A percentile compares a stretch with the other conserved stretches of the same genome.
Conservation (phyloP, 2,113 vertebrate species). For the Podiceps cristatus region DNA sequence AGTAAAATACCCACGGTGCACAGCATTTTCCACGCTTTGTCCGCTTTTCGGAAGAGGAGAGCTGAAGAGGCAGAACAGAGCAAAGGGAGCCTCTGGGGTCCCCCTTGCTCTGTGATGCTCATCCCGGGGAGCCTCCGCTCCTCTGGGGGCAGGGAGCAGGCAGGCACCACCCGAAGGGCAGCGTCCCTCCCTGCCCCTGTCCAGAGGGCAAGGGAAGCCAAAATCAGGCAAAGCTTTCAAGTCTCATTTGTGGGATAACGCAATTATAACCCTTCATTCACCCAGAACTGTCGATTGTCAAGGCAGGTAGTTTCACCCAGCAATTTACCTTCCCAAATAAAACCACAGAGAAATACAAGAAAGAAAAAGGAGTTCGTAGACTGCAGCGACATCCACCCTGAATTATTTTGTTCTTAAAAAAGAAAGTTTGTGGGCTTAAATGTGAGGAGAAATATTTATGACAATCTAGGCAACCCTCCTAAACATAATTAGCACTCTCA, state of each 20-base stretch:
- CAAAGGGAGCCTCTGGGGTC: neutral
- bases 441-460: neutral
- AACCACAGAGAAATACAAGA: neutral
- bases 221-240: neutral
- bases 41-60: neutral
- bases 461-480: neutral
- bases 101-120: neutral
- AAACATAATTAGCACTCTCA: conserved; percentile 23
- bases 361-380: neutral
- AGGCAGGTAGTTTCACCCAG: neutral
- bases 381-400: neutral
- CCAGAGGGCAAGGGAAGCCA: neutral
- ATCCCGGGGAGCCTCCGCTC: fast-evolving
- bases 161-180: neutral
- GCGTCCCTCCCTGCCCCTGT: neutral
- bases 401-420: conserved; percentile 3
- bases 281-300: neutral
- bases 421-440: conserved; percentile 10
- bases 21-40: neutral
- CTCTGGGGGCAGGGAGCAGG: neutral
- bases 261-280: neutral
- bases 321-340: neutral
- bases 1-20: fast-evolving
- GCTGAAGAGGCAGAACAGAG: neutral
- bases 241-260: neutral